phyloP scores from a whole-genome alignment of 2,888 invertebrate species.

The Lithosia quadra region DNA sequence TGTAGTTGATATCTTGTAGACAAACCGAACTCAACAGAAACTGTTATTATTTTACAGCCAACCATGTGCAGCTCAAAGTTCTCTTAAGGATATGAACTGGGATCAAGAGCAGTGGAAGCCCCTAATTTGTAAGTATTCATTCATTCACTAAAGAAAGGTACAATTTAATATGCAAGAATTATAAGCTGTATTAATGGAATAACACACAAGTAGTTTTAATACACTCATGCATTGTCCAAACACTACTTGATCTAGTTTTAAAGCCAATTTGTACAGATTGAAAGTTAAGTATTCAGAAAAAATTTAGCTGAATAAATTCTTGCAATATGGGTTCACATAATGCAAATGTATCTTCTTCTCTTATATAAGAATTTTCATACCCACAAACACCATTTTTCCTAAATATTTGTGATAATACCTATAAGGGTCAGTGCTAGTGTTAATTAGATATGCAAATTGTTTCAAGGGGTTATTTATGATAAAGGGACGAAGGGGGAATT shows the following conservation, averaged over 20 bases:
- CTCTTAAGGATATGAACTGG: conserved; percentile 99
- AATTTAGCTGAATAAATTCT: too few species aligned
- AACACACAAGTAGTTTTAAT: background rate
- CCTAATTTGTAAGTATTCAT: conserved; percentile 89
- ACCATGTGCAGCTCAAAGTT: conserved; percentile 99
- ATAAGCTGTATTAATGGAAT: background rate
- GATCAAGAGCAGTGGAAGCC: conserved; percentile 99
- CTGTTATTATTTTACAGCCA: conserved; percentile 84
- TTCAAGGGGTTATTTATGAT: too few species aligned
- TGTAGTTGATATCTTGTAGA: background rate
- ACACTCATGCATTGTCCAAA: background rate
- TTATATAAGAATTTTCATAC: too few species aligned
- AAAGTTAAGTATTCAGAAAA: background rate
- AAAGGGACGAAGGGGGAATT: too few species aligned
- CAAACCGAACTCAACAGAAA: background rate
- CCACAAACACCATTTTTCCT: too few species aligned
- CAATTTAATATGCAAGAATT: background rate
- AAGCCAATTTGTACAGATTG: background rate
- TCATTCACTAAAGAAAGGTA: background rate
- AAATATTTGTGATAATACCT: too few species aligned
- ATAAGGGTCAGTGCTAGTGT: background rate
- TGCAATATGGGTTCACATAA: too few species aligned
- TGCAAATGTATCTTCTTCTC: too few species aligned
- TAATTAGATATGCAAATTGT: background rate
- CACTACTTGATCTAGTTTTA: too few species aligned